Conservation (phyloP, 2,113 vertebrate species). For the Trematocara marginatum region DNA sequence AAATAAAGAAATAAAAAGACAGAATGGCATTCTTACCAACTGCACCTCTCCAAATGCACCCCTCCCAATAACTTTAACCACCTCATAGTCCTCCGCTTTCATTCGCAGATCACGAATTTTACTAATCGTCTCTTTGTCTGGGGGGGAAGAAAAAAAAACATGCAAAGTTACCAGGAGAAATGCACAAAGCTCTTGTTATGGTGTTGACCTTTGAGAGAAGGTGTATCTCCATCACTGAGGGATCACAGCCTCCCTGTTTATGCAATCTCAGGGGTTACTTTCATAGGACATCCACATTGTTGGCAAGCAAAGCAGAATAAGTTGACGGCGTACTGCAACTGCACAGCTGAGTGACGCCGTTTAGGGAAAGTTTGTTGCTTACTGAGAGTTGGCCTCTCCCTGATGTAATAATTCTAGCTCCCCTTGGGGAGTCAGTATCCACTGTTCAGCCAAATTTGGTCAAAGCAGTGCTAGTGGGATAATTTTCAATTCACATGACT, state of each 20-base stretch:
- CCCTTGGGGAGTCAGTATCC: slow-evolving; percentile 67
- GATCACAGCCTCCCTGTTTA: background rate
- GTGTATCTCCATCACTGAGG: background rate
- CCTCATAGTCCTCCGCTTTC: slow-evolving; percentile 98
- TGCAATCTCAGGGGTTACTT: background rate
- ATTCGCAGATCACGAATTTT: slow-evolving; percentile 96
- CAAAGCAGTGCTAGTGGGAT: slow-evolving; percentile 71
- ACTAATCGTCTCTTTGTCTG: slow-evolving; percentile 96
- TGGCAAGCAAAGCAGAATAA: slow-evolving; percentile 5
- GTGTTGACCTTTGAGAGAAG: background rate
- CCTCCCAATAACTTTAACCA: slow-evolving; percentile 97
- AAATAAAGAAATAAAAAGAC: background rate
- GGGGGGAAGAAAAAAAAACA: background rate
- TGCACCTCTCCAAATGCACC: slow-evolving; percentile 98
- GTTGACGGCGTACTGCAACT: background rate
- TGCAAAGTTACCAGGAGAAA: background rate
- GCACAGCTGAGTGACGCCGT: background rate
- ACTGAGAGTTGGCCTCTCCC: slow-evolving; percentile 55
- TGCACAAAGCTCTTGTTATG: background rate
- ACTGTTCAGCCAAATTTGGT: slow-evolving; percentile 83
- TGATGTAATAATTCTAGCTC: slow-evolving; percentile 76
- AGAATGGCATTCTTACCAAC: slow-evolving; percentile 76
- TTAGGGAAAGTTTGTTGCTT: slow-evolving; percentile 13
- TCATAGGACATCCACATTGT: background rate
- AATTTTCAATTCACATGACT: slow-evolving; percentile 81